Base-by-base conservation (phyloP, 2,888 invertebrate species). In the Podabrus alpinus region DNA sequence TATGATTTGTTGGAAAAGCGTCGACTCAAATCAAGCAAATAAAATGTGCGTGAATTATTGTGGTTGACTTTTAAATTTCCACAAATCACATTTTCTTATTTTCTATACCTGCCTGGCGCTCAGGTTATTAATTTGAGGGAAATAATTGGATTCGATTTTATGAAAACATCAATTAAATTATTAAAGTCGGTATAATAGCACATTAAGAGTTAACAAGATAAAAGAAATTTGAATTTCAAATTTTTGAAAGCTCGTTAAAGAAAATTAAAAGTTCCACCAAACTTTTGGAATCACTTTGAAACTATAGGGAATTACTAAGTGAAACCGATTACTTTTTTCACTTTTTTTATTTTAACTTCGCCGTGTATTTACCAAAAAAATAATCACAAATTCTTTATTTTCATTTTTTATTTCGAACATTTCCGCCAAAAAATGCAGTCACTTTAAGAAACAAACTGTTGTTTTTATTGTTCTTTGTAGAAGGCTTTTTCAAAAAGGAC, bases 1-100 rank as follows among this genome's bases (percentile, higher is more conserved):
- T 66, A 64, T 74, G 74, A 74, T 74, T 74, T 74, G 74, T 71
- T 71, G 62, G n/a, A n/a, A 67, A 74, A 68, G 64, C 71, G 74
- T 74, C 74, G 64, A 25, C 68, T 29, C 68, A 74, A 74, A 71
- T 74, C 74, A 74, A 64, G 68, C 25, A 67, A 68, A 68, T 71
- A 71, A 74, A 74, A 71, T 71, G 68, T 71, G 62, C 68, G 24
- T 45, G 71, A 67, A 74, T 74, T 74, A 74, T 71, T 64, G 62
- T 68, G 59, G 71, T 64, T 71, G 74, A 74, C 74, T 74, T 73
- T 68, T 68, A 68, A 71, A 19, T 64, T 64, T 64, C 2, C 19
- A 11, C 1, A 17, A 64, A 64, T 45, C 45, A 9, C 45, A 45
- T 21, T 16, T 64, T 64, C 62, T 16, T 62, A 19, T 15, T 61